A percentile compares a stretch with the other conserved stretches of the same genome.
phyloP scores from a whole-genome alignment of 2,888 invertebrate genomes.

The Piscicola geometra region DNA sequence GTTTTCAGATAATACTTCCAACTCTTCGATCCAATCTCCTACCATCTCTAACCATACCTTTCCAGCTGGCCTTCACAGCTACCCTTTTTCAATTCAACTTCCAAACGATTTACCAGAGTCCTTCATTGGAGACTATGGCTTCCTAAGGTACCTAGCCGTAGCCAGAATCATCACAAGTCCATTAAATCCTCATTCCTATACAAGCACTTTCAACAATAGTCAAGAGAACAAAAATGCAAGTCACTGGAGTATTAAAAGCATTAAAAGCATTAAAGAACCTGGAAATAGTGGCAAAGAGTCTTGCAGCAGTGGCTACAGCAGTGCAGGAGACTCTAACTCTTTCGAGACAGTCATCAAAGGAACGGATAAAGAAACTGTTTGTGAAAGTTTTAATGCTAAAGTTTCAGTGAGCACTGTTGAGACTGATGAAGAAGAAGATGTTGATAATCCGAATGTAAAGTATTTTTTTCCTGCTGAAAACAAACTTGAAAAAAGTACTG shows the following conservation, averaged over 20 bases:
- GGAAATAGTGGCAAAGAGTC: neutral
- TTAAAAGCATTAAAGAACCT: neutral
- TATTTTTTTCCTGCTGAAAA: no score
- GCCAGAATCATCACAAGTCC: neutral
- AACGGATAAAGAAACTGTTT: no score
- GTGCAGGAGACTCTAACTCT: neutral
- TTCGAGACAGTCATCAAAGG: no score
- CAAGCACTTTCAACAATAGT: no score
- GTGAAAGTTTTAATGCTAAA: no score
- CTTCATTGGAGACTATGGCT: constrained; percentile 32
- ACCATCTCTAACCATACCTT: constrained; percentile 5
- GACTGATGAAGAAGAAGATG: no score
- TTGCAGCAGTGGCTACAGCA: constrained; percentile 11
- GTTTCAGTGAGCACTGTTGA: no score
- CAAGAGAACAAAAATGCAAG: neutral
- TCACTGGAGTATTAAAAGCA: neutral
- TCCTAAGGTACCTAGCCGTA: constrained; percentile 28
- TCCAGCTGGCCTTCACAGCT: constrained; percentile 13
- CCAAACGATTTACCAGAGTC: constrained; percentile 26
- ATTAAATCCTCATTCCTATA: no score
- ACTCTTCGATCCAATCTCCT: no score
- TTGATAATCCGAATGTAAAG: no score
- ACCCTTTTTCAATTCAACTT: constrained; percentile 34
- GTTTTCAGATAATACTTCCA: no score
- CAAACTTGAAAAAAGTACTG: no score